Base-by-base conservation (phyloP, 2,113 vertebrate genomes). In the Pterocles gutturalis region DNA sequence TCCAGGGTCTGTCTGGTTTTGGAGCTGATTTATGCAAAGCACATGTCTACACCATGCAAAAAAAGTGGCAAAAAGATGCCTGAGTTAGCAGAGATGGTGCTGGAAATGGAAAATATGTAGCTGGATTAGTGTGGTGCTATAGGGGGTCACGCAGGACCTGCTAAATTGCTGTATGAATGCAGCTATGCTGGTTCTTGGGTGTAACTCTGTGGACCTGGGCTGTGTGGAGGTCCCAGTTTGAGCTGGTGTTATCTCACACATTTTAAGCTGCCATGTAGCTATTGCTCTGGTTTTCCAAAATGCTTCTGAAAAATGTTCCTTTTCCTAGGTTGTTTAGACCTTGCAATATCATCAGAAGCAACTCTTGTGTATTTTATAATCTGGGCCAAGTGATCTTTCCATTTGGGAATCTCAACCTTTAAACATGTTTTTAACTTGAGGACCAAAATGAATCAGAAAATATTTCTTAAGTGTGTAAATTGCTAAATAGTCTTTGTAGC, bases 391-490 rank as follows among this genome's bases (percentile, higher is more conserved):
- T 36, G 25, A 70, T 92, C 43, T 92, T 93, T 89, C 83, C 53
- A 1, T 83, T 83, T 95, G 64, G 54, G 62, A 58, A 69, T 53
- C 58, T 80, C 28, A 54, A 16, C 17, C 26, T 83, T 85, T 83
- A 83, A 79, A 64, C 22, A 46, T 64, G 41, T 46, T 95, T 72
- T 91, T 87, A 55, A 79, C 45, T 79, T 51, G 26, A 66, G 75
- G 34, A 88, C 22, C 41, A 81, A 46, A 87, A 90, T 70, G 69
- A 94, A 69, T 92, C 83, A 96, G 66, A 90, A 90, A 95, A 93
- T 90, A 83, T 80, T 94, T 94, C 38, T 88, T 80, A 54, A 64
- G 49, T 92, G 28, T 88, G 62, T 88, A 93, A 83, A 88, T 94
- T 95, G 31, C 71, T 90, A 69, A 88, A 62, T 43, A 87, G 72